A percentile compares a stretch with the other conserved stretches of the same genome.
Evolutionary conservation across 1,140 invertebrate genomes (phyloP).

Genomic region (Meteorus sp.): DNA sequence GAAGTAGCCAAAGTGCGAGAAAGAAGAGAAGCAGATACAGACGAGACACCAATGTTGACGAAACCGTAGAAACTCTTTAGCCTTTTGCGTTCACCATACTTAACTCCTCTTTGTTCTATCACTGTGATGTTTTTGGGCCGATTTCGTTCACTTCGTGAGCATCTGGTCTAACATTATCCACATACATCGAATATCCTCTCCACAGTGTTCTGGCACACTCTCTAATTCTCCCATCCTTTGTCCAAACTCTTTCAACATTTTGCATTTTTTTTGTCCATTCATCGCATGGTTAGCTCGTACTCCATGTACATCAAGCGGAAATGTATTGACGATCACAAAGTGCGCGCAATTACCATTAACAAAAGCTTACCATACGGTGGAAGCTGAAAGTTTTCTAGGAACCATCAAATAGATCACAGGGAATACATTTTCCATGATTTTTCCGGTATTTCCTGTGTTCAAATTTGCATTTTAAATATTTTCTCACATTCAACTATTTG

Average conservation of each 20-base stretch:
- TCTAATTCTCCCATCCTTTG: background rate
- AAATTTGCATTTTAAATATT: too few species aligned
- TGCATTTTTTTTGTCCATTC: conserved; percentile 1
- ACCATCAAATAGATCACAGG: too few species aligned
- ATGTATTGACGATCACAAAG: conserved; percentile 25
- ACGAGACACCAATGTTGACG: background rate
- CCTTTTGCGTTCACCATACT: conserved; percentile 17
- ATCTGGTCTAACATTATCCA: conserved; percentile 1
- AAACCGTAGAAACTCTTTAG: background rate
- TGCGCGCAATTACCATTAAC: conserved; percentile 23
- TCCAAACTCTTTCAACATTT: background rate
- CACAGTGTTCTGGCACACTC: background rate
- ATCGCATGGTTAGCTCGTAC: background rate
- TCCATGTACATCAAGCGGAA: too few species aligned
- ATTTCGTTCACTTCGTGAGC: conserved; percentile 2
- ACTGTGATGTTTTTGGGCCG: conserved; percentile 18
- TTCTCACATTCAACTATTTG: too few species aligned
- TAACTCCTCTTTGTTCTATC: conserved; percentile 21
- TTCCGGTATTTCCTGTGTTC: too few species aligned
- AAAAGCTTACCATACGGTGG: conserved; percentile 8
- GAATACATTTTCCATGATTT: too few species aligned
- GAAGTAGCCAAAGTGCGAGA: background rate
- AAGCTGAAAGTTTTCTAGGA: background rate
- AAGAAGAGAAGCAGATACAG: background rate
- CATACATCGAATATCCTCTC: background rate